Evolutionary conservation across 2,113 vertebrate species (phyloP).

Genomic region (Gulo gulo): DNA sequence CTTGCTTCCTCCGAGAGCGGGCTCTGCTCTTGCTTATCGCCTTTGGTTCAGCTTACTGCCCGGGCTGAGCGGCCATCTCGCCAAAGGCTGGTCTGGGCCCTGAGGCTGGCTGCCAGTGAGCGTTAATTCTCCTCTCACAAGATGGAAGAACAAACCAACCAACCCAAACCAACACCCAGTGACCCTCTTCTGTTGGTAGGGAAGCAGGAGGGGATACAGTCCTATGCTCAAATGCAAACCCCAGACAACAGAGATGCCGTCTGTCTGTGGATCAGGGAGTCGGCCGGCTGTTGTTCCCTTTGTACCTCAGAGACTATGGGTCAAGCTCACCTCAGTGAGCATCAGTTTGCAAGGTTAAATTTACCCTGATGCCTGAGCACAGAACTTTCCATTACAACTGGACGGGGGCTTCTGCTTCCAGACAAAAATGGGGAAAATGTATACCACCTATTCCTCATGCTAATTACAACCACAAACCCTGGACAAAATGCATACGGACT

Average conservation of each 20-base stretch:
- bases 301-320: background rate
- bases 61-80: slow-evolving; percentile 45
- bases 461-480: background rate
- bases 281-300: background rate
- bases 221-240: background rate
- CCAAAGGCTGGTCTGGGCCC: too few species aligned
- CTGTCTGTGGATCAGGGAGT: background rate
- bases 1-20: background rate
- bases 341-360: background rate
- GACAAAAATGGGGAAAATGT: background rate
- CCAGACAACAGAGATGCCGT: background rate
- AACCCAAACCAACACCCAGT: background rate
- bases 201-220: background rate
- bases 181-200: background rate
- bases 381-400: background rate
- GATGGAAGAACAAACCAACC: background rate
- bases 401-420: background rate
- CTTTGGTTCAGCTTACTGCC: slow-evolving; percentile 61
- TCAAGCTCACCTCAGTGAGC: background rate
- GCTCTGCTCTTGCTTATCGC: slow-evolving; percentile 65
- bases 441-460: background rate
- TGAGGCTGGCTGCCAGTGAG: too few species aligned
- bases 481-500: background rate
- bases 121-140: too few species aligned
- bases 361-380: background rate